These are phyloP conservation scores for Pao palembangensis DNA, from an alignment of 2,113 vertebrate genomes.

Conservation along the genomic window DNA sequence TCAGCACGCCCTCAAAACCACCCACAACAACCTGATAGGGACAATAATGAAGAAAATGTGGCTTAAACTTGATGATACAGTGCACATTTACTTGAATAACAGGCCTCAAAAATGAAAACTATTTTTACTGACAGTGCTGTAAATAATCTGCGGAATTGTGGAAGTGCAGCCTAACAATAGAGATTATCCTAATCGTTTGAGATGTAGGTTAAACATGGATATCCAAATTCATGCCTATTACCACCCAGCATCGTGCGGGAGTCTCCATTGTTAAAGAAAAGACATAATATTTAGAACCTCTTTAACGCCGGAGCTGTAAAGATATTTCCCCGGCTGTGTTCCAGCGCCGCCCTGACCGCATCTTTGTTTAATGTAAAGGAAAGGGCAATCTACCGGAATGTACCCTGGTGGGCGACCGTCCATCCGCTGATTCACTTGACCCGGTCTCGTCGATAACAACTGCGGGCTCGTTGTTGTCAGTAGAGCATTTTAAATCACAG, in stretches of 20 bases:
- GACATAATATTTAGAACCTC: not conserved
- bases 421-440: slow-evolving; percentile 22
- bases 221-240: slow-evolving; percentile 20
- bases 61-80: too few relatives aligned
- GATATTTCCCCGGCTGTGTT: not conserved
- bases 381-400: slow-evolving; percentile 38
- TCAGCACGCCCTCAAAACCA: too few relatives aligned
- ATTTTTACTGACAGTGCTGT: not conserved
- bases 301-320: too few relatives aligned
- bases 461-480: not conserved
- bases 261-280: not conserved
- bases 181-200: slow-evolving; percentile 39
- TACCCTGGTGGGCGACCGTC: slow-evolving; percentile 17
- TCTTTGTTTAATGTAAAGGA: slow-evolving; percentile 28
- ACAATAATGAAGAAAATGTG: too few relatives aligned
- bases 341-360: slow-evolving; percentile 7
- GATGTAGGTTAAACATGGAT: slow-evolving; percentile 45
- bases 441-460: not conserved
- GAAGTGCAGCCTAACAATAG: slow-evolving; percentile 35
- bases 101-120: too few relatives aligned
- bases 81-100: too few relatives aligned
- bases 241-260: not conserved
- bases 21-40: too few relatives aligned
- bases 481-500: not conserved
- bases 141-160: not conserved